Base-by-base conservation (phyloP, 1,140 invertebrate species). In the Drosophila nikananu region DNA sequence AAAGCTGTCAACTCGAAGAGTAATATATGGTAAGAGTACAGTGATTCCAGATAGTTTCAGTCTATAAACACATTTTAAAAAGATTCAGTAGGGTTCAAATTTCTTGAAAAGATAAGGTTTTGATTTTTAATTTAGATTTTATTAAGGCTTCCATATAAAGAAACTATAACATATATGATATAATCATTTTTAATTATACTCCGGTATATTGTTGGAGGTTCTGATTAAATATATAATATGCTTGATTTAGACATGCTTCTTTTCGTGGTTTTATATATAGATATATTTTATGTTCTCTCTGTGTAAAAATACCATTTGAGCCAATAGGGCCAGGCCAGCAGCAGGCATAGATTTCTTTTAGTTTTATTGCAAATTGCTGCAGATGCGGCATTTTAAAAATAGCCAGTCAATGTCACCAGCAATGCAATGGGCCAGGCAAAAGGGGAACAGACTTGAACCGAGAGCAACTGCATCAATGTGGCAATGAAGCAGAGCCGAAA, bases 321-420 rank as follows among this genome's bases (percentile, higher is more conserved):
- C 23, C 25, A 21, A n/a, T n/a, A n/a, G n/a, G n/a, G n/a, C n/a
- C n/a, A n/a, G n/a, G n/a, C n/a, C n/a, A 81, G 51, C 81, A 54
- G 62, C 82, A 84, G 81, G 78, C 82, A 72, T 71, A 41, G 39
- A 66, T 67, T 39, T 67, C 49, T 68, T 57, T 55, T 71, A 10
- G 30, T 55, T 55, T 71, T 15, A 66, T 86, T 86, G 55, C 60
- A 80, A 87, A 83, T 83, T 65, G 77, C 59, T 83, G 83, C 78
- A 83, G 64, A 72, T 72, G 62, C 81, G 49, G 66, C 67, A 67
- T 89, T 57, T 89, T 90, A 89, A 84, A 89, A 90, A 89, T 89
- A 89, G 86, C 78, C 83, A 70, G 77, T 80, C 49, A 52, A 83
- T 87, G 84, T 87, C 84, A 89, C 77, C 83, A 68, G 61, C 70